phyloP scores from a whole-genome alignment of 2,888 invertebrate genomes.

The Tridacna gigas region DNA sequence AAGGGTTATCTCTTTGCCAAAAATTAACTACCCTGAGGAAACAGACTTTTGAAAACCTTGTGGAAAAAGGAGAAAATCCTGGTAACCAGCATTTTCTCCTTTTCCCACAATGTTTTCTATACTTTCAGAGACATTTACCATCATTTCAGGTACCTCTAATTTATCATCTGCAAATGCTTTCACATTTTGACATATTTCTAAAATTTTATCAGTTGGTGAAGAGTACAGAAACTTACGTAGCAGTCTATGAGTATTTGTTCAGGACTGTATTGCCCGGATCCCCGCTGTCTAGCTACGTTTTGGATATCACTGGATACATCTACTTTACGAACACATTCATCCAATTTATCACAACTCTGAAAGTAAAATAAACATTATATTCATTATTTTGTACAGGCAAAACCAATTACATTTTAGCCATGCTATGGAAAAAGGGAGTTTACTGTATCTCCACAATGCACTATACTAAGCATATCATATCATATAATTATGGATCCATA shows the following conservation, averaged over 20 bases:
- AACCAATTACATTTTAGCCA: too few relatives aligned
- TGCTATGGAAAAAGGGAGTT: too few relatives aligned
- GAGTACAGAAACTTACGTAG: conserved; percentile 86
- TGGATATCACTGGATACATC: conserved; percentile 89
- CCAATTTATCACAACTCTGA: conserved; percentile 90
- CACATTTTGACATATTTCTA: too few relatives aligned
- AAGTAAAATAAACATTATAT: conserved; percentile 65
- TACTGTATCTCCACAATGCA: too few relatives aligned
- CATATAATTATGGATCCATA: too few relatives aligned
- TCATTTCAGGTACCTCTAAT: too few relatives aligned
- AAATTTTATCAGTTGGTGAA: too few relatives aligned
- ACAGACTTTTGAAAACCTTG: background rate
- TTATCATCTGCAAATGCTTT: background rate
- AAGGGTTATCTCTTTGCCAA: too few relatives aligned
- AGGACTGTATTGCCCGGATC: conserved; percentile 87
- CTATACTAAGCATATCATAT: too few relatives aligned
- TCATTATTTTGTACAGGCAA: background rate
- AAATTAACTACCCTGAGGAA: background rate
- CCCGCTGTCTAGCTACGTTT: conserved; percentile 87
- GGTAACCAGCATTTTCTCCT: background rate
- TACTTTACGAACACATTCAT: conserved; percentile 88
- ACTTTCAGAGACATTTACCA: too few relatives aligned
- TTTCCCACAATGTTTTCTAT: background rate
- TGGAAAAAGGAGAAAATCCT: background rate
- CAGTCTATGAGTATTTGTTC: conserved; percentile 97